Conservation (phyloP, 2,888 invertebrate genomes). For the Cephus spinipes region DNA sequence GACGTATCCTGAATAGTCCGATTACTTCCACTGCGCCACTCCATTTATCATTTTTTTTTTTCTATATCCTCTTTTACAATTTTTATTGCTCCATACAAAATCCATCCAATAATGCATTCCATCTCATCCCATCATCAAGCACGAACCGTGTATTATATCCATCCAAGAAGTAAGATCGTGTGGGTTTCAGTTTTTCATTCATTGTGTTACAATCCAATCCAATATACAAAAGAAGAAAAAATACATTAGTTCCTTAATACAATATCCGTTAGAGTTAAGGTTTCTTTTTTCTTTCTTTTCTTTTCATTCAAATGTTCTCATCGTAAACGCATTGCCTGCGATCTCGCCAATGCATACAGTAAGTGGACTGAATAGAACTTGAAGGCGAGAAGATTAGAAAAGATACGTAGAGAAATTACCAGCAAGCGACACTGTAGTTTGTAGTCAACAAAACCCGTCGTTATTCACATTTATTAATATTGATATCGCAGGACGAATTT, state of each 20-base stretch:
- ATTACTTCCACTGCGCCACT: slow-evolving; percentile 26
- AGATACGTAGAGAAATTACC: too few relatives aligned
- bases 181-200: slow-evolving; percentile 67
- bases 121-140: slow-evolving; percentile 53
- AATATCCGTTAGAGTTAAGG: slow-evolving; percentile 7
- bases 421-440: too few relatives aligned
- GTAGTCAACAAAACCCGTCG: too few relatives aligned
- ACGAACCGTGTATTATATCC: slow-evolving; percentile 61
- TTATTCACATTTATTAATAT: neutral
- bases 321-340: slow-evolving; percentile 46
- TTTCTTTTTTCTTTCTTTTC: neutral
- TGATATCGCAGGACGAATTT: neutral
- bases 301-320: slow-evolving; percentile 22
- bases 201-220: slow-evolving; percentile 67
- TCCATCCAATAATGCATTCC: slow-evolving; percentile 46
- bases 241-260: slow-evolving; percentile 61
- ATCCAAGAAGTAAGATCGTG: slow-evolving; percentile 67
- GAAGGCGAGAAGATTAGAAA: too few relatives aligned
- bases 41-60: slow-evolving; percentile 10
- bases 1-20: slow-evolving; percentile 25
- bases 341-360: slow-evolving; percentile 22
- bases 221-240: slow-evolving; percentile 68
- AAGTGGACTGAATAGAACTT: too few relatives aligned
- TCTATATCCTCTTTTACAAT: slow-evolving; percentile 51
- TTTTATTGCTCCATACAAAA: slow-evolving; percentile 54